phyloP scores from a whole-genome alignment of 2,113 vertebrate genomes.

The Ochotona curzoniae region DNA sequence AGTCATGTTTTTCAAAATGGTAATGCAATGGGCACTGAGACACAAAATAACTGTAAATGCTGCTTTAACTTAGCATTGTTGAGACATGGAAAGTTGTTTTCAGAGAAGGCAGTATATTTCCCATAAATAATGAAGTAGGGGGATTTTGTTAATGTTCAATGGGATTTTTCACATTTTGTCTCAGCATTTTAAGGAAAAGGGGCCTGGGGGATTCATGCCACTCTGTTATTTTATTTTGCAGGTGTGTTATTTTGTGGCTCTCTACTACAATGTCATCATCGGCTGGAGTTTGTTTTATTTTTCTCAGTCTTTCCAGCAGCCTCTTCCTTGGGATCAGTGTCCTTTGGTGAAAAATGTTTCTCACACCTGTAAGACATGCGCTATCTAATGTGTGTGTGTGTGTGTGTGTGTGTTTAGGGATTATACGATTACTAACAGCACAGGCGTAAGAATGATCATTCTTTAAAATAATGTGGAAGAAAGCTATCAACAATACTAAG shows the following conservation, averaged over 20 bases:
- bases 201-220: not conserved
- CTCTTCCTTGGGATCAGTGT: slow-evolving; percentile 97
- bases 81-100: not conserved
- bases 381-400: not conserved
- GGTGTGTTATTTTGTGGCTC: slow-evolving; percentile 97
- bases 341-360: slow-evolving; percentile 95
- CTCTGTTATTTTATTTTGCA: slow-evolving; percentile 73
- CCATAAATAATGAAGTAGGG: slow-evolving; percentile 14
- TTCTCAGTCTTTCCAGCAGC: slow-evolving; percentile 98
- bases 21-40: not conserved
- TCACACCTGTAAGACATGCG: slow-evolving; percentile 89
- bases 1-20: not conserved
- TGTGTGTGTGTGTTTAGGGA: not conserved
- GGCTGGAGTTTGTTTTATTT: slow-evolving; percentile 99
- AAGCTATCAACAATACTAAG: not conserved
- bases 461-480: not conserved
- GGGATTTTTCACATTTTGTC: not conserved
- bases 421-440: not conserved
- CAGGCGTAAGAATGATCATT: not conserved
- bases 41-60: not conserved
- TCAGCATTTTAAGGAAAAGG: not conserved
- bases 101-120: slow-evolving; percentile 12
- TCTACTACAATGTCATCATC: slow-evolving; percentile 99
- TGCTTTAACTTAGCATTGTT: not conserved
- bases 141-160: not conserved